Conservation (phyloP, 2,888 invertebrate genomes). For the Deilephila elpenor region DNA sequence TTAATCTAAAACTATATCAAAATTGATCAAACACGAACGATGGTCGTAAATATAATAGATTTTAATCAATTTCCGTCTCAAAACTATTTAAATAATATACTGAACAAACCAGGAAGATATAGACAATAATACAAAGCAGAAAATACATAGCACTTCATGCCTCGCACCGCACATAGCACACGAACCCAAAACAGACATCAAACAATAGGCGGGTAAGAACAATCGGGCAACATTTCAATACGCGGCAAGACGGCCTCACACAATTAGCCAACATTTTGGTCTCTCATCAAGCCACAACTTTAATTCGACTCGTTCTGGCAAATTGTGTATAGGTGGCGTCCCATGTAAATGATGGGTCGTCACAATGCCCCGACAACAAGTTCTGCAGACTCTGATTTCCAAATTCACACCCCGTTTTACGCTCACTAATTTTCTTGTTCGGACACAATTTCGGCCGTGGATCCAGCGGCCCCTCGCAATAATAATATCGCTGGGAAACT, state of each 20-base stretch:
- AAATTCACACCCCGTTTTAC: slow-evolving; percentile 84
- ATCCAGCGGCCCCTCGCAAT: slow-evolving; percentile 72
- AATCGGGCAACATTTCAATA: slow-evolving; percentile 37
- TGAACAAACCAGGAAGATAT: background rate
- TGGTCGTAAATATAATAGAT: too few relatives aligned
- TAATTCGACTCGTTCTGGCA: slow-evolving; percentile 58
- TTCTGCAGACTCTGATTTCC: slow-evolving; percentile 78
- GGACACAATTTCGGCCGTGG: slow-evolving; percentile 77
- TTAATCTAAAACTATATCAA: too few relatives aligned
- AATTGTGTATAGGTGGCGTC: slow-evolving; percentile 73
- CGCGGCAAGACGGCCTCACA: slow-evolving; percentile 34
- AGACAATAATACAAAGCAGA: background rate
- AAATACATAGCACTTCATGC: background rate
- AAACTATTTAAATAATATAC: too few relatives aligned
- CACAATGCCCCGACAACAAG: slow-evolving; percentile 76
- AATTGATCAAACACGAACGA: too few relatives aligned
- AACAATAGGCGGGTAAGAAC: slow-evolving; percentile 15
- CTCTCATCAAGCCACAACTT: slow-evolving; percentile 60
- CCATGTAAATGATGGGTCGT: slow-evolving; percentile 78
- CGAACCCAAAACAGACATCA: background rate
- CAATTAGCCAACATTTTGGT: slow-evolving; percentile 50
- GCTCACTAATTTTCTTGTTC: slow-evolving; percentile 85
- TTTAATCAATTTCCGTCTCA: too few relatives aligned
- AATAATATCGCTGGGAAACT: slow-evolving; percentile 82
- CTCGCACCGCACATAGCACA: background rate